Percentiles rank a stretch among this genome's conserved stretches.
phyloP scores from a whole-genome alignment of 2,113 vertebrate species.

The Pachypanchax playfairii region DNA sequence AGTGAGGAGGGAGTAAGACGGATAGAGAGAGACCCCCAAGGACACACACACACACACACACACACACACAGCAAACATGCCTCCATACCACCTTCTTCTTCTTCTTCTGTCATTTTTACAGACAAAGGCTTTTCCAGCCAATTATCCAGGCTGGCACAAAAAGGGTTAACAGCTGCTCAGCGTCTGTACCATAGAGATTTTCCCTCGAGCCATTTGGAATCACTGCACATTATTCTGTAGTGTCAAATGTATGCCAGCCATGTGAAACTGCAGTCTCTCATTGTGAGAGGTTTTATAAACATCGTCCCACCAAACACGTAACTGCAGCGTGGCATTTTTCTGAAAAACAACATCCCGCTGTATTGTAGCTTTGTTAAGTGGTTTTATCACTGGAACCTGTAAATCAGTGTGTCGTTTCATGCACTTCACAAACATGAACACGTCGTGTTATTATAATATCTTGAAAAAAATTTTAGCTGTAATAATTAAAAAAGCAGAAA shows the following conservation, averaged over 20 bases:
- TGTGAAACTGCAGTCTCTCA: slow-evolving; percentile 50
- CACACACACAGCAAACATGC: slow-evolving; percentile 53
- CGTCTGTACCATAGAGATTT: slow-evolving; percentile 72
- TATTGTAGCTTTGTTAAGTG: slow-evolving; percentile 10
- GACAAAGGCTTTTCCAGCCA: slow-evolving; percentile 77
- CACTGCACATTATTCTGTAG: slow-evolving; percentile 56
- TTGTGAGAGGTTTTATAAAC: slow-evolving; percentile 46
- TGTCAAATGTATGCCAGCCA: slow-evolving; percentile 53
- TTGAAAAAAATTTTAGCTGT: no score
- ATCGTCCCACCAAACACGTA: slow-evolving; percentile 13
- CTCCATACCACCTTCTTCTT: slow-evolving; percentile 51
- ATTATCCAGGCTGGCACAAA: slow-evolving; percentile 65
- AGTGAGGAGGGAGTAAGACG: slow-evolving; percentile 70
- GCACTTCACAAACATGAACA: not conserved
- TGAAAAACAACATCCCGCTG: slow-evolving; percentile 25
- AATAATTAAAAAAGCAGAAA: not conserved
- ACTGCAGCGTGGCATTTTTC: slow-evolving; percentile 22
- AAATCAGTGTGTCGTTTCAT: not conserved
- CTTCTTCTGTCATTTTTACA: slow-evolving; percentile 46
- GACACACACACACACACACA: slow-evolving; percentile 51
- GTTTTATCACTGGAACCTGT: not conserved
- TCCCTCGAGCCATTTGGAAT: slow-evolving; percentile 70
- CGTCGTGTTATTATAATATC: no score
- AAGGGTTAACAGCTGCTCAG: slow-evolving; percentile 72
- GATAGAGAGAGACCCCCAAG: slow-evolving; percentile 76